Evolutionary conservation across 1,140 invertebrate genomes (phyloP).

Genomic region (Lepidurus couesii): DNA sequence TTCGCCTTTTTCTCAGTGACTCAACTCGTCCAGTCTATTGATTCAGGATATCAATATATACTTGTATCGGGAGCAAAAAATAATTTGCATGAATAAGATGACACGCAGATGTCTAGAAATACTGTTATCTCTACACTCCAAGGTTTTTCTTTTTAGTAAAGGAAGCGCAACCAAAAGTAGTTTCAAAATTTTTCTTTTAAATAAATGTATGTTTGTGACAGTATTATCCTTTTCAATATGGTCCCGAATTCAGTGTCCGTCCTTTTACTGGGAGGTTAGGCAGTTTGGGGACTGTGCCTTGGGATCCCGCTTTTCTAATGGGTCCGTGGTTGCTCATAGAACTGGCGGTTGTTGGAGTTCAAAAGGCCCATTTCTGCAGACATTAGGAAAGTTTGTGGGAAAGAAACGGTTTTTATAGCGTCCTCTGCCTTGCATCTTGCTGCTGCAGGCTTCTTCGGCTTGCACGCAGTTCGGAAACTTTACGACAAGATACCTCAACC

Average conservation of each 20-base stretch:
- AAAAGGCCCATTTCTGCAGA: constrained; percentile 13
- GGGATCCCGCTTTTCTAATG: neutral
- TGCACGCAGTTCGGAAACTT: neutral
- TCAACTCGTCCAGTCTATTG: too few species aligned
- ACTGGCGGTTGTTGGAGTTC: neutral
- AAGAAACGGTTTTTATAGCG: constrained; percentile 8
- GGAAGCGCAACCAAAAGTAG: too few species aligned
- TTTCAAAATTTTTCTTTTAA: too few species aligned
- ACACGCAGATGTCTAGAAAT: too few species aligned
- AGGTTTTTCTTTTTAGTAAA: too few species aligned
- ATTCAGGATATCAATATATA: too few species aligned
- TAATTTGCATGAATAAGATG: too few species aligned
- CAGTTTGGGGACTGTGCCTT: neutral
- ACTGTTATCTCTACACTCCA: too few species aligned
- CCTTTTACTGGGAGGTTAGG: neutral
- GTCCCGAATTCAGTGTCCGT: neutral
- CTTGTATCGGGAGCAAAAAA: too few species aligned
- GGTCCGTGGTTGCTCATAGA: neutral
- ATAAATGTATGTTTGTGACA: neutral
- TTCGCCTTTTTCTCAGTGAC: too few species aligned
- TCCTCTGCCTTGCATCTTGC: neutral
- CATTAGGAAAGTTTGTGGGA: constrained; percentile 1
- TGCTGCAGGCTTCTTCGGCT: neutral
- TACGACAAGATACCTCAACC: constrained; percentile 6
- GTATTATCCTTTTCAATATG: neutral